These are phyloP conservation scores for Mantis religiosa DNA, from an alignment of 2,888 invertebrate genomes.

Conservation along the genomic window DNA sequence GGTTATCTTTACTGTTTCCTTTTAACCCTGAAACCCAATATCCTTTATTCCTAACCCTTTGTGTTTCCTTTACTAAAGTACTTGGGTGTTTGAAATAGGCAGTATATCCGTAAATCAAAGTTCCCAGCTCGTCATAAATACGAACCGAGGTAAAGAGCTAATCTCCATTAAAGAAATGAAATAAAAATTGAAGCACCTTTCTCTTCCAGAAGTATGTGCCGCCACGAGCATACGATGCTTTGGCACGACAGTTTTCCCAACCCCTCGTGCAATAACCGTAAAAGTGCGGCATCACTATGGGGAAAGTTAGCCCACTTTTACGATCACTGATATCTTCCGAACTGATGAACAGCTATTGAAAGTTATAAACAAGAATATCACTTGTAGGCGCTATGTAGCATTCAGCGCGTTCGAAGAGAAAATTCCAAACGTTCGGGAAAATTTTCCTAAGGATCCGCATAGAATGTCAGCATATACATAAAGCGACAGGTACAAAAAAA, in stretches of 20 bases:
- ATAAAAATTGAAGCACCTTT: neutral
- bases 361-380: neutral
- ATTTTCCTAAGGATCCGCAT: too few species aligned
- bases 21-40: too few species aligned
- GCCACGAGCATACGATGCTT: neutral
- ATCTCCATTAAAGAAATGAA: neutral
- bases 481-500: too few species aligned
- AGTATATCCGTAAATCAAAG: too few species aligned
- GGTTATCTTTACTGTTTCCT: too few species aligned
- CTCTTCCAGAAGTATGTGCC: neutral
- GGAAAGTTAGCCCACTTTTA: neutral
- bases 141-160: neutral
- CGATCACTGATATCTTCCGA: neutral
- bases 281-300: neutral
- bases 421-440: too few species aligned
- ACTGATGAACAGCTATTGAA: neutral
- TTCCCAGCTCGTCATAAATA: too few species aligned
- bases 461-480: too few species aligned
- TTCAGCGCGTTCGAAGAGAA: neutral
- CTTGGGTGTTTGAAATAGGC: too few species aligned
- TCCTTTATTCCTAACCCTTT: too few species aligned
- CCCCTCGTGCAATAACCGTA: neutral
- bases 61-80: too few species aligned
- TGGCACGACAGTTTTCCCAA: neutral
- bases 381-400: neutral